phyloP scores from a whole-genome alignment of 2,113 vertebrate genomes.

The Chaetops frenatus region DNA sequence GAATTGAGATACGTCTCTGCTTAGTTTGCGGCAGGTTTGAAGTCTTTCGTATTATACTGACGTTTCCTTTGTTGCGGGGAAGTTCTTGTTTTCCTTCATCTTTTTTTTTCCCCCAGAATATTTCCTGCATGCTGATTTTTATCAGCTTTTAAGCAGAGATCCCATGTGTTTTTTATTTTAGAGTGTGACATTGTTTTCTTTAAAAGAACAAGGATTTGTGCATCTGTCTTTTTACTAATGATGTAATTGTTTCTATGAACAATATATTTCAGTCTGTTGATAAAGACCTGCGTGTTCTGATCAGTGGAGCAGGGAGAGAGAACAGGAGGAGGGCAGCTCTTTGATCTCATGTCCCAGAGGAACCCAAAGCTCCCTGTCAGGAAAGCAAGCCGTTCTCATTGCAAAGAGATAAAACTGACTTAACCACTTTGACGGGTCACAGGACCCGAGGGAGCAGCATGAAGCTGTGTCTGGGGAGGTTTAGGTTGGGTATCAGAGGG shows the following conservation, averaged over 20 bases:
- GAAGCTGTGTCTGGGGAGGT: not conserved
- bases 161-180: not conserved
- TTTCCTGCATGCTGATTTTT: not conserved
- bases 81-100: not conserved
- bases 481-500: not conserved
- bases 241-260: not conserved
- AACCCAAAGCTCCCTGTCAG: not conserved
- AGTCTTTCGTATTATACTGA: rapidly evolving
- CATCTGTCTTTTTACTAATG: not conserved
- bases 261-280: not conserved
- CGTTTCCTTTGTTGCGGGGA: not conserved
- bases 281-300: not conserved
- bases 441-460: not conserved
- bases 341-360: not conserved
- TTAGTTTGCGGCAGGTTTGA: not conserved
- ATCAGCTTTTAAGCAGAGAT: not conserved
- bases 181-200: not conserved
- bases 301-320: not conserved
- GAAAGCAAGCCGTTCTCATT: not conserved
- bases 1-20: not conserved
- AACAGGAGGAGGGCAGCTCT: not conserved
- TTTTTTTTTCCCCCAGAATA: not conserved
- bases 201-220: not conserved
- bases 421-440: not conserved
- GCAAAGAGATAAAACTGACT: not conserved